Evolutionary conservation across 2,797 vertebrate species (phyloP).

Genomic region (Tenualosa ilisha): DNA sequence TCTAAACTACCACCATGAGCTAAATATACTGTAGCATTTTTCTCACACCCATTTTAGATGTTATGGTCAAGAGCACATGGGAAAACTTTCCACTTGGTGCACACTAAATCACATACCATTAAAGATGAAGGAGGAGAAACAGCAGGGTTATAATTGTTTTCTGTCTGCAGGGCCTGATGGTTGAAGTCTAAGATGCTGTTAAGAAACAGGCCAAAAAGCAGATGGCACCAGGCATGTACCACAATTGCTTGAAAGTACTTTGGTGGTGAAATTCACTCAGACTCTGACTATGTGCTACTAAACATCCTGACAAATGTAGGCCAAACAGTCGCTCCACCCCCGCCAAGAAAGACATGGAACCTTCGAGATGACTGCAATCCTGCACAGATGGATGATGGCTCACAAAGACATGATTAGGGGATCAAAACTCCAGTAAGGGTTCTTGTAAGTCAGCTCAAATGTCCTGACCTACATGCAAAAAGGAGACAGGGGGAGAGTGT

Average conservation of each 20-base stretch:
- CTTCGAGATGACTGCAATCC: slow-evolving; percentile 10
- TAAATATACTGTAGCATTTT: neutral
- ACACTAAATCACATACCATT: neutral
- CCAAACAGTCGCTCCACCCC: neutral
- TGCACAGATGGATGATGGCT: neutral
- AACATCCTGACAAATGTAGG: slow-evolving; percentile 12
- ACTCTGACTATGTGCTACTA: neutral
- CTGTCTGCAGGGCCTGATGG: neutral
- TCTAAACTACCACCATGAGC: neutral
- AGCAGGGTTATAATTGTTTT: neutral
- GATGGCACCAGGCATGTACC: neutral
- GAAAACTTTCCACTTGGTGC: neutral
- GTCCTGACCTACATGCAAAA: slow-evolving; percentile 12
- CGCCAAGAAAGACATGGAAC: neutral
- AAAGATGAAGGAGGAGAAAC: neutral
- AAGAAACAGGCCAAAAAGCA: neutral
- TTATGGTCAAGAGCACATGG: neutral
- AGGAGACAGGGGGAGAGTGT: neutral
- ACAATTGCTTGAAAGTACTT: neutral
- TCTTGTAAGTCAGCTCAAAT: slow-evolving; percentile 13
- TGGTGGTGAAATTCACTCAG: neutral
- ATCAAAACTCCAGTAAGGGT: neutral
- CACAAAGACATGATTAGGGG: slow-evolving; percentile 12
- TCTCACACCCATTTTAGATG: neutral
- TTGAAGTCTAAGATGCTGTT: neutral